Percentiles rank a stretch among this genome's conserved stretches.
Evolutionary conservation across 2,797 vertebrate genomes (phyloP).

Genomic region (Poecilia velifera): DNA sequence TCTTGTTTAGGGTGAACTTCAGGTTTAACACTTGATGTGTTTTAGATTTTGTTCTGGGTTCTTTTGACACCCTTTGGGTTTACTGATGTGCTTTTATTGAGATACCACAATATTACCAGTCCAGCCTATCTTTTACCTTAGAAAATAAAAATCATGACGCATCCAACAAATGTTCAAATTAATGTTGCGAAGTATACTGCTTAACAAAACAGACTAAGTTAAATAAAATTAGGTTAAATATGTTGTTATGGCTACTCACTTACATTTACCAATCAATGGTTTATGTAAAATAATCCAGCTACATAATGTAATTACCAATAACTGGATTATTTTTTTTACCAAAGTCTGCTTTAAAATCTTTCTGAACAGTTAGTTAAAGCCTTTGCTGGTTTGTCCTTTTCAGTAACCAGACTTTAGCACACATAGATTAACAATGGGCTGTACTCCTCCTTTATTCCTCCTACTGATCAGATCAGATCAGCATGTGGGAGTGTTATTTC

Average conservation of each 20-base stretch:
- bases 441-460: constrained; percentile 54
- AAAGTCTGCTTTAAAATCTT: constrained; percentile 6
- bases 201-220: background rate
- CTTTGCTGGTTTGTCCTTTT: constrained; percentile 45
- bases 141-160: background rate
- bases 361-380: constrained; percentile 34
- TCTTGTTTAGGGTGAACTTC: background rate
- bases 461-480: constrained; percentile 62
- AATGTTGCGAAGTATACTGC: background rate
- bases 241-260: background rate
- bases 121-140: background rate
- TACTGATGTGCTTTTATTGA: background rate
- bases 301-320: background rate
- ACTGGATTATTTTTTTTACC: background rate
- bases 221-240: background rate
- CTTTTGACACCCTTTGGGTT: background rate
- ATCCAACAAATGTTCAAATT: background rate
- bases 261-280: background rate
- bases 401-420: constrained; percentile 60
- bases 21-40: background rate
- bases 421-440: constrained; percentile 67
- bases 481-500: constrained; percentile 42
- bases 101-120: background rate
- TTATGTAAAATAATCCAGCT: background rate
- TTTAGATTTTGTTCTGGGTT: background rate